phyloP scores from a whole-genome alignment of 2,113 vertebrate species.

The Centropus unirufus region DNA sequence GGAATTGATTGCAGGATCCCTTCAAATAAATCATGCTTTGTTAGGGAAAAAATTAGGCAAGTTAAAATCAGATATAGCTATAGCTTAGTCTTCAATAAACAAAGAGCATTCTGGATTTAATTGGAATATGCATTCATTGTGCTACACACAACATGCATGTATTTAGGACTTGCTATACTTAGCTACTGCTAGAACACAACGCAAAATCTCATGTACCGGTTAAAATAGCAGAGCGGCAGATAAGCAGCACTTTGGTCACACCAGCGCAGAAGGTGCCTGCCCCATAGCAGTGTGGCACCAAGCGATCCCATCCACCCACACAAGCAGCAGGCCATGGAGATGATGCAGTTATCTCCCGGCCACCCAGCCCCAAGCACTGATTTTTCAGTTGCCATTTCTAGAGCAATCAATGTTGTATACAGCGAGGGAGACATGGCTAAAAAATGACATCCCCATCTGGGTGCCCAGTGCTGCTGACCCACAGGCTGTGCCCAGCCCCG shows the following conservation, averaged over 20 bases:
- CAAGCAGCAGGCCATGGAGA: neutral
- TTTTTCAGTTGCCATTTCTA: neutral
- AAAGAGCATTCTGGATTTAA: neutral
- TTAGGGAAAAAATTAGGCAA: neutral
- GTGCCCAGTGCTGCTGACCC: neutral
- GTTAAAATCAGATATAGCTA: neutral
- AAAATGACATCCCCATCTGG: neutral
- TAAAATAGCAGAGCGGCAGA: neutral
- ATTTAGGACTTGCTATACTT: accelerated
- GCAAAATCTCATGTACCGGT: accelerated
- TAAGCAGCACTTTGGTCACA: accelerated
- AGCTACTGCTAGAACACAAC: neutral
- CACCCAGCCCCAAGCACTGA: no score
- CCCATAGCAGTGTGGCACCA: accelerated
- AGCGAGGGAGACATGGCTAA: accelerated
- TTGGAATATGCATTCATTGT: neutral
- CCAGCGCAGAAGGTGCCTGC: neutral
- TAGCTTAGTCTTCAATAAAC: neutral
- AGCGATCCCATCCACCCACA: accelerated
- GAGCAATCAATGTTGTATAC: neutral
- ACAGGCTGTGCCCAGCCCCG: accelerated
- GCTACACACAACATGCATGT: accelerated
- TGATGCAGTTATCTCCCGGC: accelerated
- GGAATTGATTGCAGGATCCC: neutral
- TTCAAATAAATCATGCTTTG: neutral